Evolutionary conservation across 1,140 invertebrate species (phyloP), one percentile per base, ranked within the genome.

Genomic region (Teleogryllus occipitalis): DNA sequence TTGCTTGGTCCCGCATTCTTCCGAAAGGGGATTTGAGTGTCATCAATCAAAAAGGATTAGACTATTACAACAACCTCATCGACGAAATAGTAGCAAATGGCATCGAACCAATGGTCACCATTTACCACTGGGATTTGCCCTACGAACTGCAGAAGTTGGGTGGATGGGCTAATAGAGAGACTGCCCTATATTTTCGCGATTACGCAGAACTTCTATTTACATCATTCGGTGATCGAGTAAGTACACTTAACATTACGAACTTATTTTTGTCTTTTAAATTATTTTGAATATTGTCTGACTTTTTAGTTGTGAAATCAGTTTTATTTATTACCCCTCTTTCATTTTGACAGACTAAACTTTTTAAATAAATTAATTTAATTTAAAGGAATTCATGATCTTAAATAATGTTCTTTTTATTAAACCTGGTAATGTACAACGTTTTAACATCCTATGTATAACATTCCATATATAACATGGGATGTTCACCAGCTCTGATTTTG

Each of bases 121-220:
- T 93, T 39, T 93, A 92, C 82, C 91, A 93, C 81, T 93, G 92
- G 92, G 92, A 93, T 80, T 83, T 92, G 75, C 92, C 92, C 0
- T 88, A 91, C 81, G 85, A 85, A 27, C 81, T 93, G 7, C 90
- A 92, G 83, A 89, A 91, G 76, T 81, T 90, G 14, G 91, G 90
- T 7, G 91, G 90, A 6, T 92, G 91, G 91, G 84, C 88, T 6
- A 92, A 92, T 83, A 88, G 88, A 6, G 81, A 87, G 48, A 87
- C 92, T 75, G 87, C 88, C 18, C 88, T 90, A 0, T 87, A 88
- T 82, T 92, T 90, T 82, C 87, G 84, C 18, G 89, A 91, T 82
- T 93, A 89, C 82, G 90, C 91, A 0, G 86, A 87, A 39, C 77
- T 92, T 14, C 83, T 90, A 6, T 89, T 91, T 78, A 85, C 88